Conservation (phyloP, 2,888 invertebrate genomes). For the Drosophila longiperda region DNA sequence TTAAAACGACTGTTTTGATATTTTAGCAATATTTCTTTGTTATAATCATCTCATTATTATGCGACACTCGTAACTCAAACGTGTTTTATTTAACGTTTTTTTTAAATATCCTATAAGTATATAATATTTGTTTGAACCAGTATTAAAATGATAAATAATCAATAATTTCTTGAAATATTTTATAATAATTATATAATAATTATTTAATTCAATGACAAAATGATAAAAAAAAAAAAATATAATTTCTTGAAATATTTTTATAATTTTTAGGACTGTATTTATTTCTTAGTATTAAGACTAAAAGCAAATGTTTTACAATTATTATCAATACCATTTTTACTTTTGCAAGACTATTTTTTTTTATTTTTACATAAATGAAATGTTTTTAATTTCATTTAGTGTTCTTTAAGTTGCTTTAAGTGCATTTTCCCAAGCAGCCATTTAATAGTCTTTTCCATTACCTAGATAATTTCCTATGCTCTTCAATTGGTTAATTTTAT, state of each 20-base stretch:
- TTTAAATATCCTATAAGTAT: not conserved
- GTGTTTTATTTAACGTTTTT: not conserved
- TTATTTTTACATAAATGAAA: not conserved
- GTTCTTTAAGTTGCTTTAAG: conserved; percentile 29
- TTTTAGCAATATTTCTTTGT: conserved; percentile 13
- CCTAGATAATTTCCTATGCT: conserved; percentile 52
- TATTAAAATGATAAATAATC: not conserved
- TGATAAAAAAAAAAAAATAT: too few species aligned
- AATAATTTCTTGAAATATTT: not conserved
- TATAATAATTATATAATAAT: not conserved
- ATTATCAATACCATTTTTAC: not conserved
- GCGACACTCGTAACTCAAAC: conserved; percentile 14
- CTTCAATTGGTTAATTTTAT: conserved; percentile 72
- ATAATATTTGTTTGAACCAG: not conserved
- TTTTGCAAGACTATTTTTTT: conserved; percentile 5
- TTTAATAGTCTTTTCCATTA: conserved; percentile 18
- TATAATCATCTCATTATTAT: conserved; percentile 25
- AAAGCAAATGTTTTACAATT: not conserved
- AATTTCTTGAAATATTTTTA: too few species aligned
- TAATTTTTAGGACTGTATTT: not conserved
- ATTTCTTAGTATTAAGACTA: not conserved
- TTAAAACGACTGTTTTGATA: conserved; percentile 23
- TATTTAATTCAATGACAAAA: too few species aligned
- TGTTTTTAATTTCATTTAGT: conserved; percentile 10
- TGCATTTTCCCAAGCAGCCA: conserved; percentile 50